Evolutionary conservation across 2,888 invertebrate species (phyloP), one percentile per base, ranked within the genome.

Genomic region (Oligia strigilis): DNA sequence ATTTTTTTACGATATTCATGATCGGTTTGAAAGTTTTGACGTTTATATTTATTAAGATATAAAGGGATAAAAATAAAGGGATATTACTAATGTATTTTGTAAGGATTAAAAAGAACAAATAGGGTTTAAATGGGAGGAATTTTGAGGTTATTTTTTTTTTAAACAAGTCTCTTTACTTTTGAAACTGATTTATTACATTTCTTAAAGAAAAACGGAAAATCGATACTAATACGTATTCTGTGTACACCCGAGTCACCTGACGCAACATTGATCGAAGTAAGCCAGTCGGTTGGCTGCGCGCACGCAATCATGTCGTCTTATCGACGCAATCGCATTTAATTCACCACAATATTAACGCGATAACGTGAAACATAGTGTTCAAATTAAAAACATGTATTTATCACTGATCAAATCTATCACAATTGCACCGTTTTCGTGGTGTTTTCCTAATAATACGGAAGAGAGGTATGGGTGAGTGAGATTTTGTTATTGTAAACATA

Each of bases 371-470:
- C 71, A 69, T 65, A 65, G 79, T 79, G 74, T 46, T 43, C 14
- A 40, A 72, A 60, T 72, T 52, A 43, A 64, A 49, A 85, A 72
- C 36, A 94, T 94, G 93, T 89, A 92, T 82, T 79, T 91, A 66
- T 89, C 91, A 0, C 71, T 91, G 75, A 87, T 92, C 0, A 91
- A 90, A 85, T 91, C 89, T 29, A 70, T 84, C 29, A 77, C 93
- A 90, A 90, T 95, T 72, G 94, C 95, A 9, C 95, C 96, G 17
- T 95, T 96, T 75, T 93, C 95, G 0, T 95, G 95, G 94, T 96
- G 96, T 91, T 95, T 95, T 75, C 84, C 92, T 4, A 90, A 91
- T 65, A 89, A 88, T 1, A 92, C 92, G n/a, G 95, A 95, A 72
- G 91, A 92, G 8, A 89, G 86, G 82, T 94, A 92, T 81, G 94